phyloP scores from a whole-genome alignment of 2,113 vertebrate species.

The Anolis carolinensis region DNA sequence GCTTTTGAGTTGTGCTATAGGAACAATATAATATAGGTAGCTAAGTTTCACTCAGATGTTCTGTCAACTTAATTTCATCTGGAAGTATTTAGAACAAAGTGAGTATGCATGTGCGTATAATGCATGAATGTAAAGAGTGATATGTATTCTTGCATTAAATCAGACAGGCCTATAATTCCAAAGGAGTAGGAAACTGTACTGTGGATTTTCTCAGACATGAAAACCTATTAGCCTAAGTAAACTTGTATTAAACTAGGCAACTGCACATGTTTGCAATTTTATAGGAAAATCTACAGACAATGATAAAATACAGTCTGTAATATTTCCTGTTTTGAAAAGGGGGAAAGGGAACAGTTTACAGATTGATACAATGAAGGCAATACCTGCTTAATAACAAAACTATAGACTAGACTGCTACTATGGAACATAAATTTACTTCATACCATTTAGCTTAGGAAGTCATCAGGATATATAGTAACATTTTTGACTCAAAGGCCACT shows the following conservation, averaged over 20 bases:
- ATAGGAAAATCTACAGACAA: slow-evolving; percentile 65
- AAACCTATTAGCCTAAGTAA: slow-evolving; percentile 67
- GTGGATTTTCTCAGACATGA: slow-evolving; percentile 71
- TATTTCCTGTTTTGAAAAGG: slow-evolving; percentile 57
- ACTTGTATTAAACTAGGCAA: slow-evolving; percentile 59
- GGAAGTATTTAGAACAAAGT: slow-evolving; percentile 58
- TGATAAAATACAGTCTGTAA: slow-evolving; percentile 64
- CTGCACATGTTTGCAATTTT: slow-evolving; percentile 75
- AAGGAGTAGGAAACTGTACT: slow-evolving; percentile 62
- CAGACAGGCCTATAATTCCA: slow-evolving; percentile 62
- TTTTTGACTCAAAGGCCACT: neutral
- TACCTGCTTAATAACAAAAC: slow-evolving; percentile 73
- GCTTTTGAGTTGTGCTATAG: neutral
- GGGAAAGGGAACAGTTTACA: slow-evolving; percentile 53
- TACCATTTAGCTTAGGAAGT: slow-evolving; percentile 44
- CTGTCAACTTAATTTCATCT: slow-evolving; percentile 59
- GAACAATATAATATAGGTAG: neutral
- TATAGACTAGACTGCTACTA: slow-evolving; percentile 61
- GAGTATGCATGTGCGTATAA: slow-evolving; percentile 52
- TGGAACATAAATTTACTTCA: slow-evolving; percentile 51
- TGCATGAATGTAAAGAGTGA: slow-evolving; percentile 55
- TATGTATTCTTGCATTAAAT: slow-evolving; percentile 58
- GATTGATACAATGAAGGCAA: slow-evolving; percentile 72
- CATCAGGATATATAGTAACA: neutral
- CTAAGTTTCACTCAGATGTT: slow-evolving; percentile 52